phyloP scores from a whole-genome alignment of 2,797 vertebrate species.

The Gorsachius magnificus region DNA sequence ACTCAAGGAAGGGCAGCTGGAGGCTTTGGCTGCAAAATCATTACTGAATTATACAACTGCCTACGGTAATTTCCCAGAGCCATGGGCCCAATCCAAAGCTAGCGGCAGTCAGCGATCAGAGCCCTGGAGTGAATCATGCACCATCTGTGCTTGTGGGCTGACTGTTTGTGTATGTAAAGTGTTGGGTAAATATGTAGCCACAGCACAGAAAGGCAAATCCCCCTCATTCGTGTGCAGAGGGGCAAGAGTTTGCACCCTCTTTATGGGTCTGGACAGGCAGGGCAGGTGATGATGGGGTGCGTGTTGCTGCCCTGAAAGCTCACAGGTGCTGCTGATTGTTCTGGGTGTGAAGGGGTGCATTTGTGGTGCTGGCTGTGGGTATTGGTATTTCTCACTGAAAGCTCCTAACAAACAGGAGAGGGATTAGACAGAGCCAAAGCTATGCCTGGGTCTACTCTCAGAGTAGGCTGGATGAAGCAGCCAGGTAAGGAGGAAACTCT shows the following conservation, averaged over 20 bases:
- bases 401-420: accelerated
- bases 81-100: background rate
- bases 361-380: background rate
- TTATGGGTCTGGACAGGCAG: background rate
- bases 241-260: background rate
- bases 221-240: background rate
- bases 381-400: background rate
- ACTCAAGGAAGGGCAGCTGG: slow-evolving; percentile 6
- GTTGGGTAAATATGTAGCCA: slow-evolving; percentile 37
- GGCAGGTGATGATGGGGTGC: background rate
- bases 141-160: slow-evolving; percentile 53
- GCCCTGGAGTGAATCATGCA: slow-evolving; percentile 41
- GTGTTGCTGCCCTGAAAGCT: background rate
- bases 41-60: background rate
- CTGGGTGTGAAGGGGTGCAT: background rate
- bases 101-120: background rate
- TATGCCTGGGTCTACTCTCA: background rate
- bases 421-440: background rate
- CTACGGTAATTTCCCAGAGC: background rate
- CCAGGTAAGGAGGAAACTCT: background rate
- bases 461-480: background rate
- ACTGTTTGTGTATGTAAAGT: slow-evolving; percentile 23
- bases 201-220: slow-evolving; percentile 6
- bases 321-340: background rate
- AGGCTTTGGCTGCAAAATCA: slow-evolving; percentile 13